Percentiles rank a stretch among this genome's conserved stretches.
Evolutionary conservation across 2,113 vertebrate species (phyloP).

Genomic region (Ceyx melanurus): DNA sequence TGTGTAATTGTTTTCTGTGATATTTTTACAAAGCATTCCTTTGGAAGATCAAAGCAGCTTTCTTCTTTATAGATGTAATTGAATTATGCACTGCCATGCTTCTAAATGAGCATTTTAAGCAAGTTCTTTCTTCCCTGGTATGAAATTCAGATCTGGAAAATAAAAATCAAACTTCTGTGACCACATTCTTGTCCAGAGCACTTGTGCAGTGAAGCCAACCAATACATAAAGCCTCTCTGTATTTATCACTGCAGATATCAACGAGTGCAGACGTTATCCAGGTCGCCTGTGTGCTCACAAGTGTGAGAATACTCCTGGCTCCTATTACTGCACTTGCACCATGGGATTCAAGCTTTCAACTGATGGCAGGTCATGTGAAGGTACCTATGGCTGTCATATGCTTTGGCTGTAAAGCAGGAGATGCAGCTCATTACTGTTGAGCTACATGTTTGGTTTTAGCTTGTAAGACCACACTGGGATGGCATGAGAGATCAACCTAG

Average conservation of each 20-base stretch:
- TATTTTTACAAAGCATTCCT: constrained; percentile 9
- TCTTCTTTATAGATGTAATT: neutral
- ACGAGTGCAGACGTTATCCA: constrained; percentile 92
- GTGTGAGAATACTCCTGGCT: constrained; percentile 91
- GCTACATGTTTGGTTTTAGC: neutral
- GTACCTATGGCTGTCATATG: constrained; percentile 76
- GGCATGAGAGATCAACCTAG: neutral
- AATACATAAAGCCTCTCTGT: neutral
- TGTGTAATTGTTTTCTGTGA: constrained; percentile 1
- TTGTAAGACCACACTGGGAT: neutral
- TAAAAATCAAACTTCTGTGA: neutral
- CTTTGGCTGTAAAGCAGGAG: neutral
- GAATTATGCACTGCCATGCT: neutral
- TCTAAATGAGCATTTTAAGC: neutral
- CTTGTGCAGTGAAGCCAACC: neutral
- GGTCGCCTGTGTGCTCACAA: constrained; percentile 94
- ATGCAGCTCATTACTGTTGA: neutral
- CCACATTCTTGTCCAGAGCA: neutral
- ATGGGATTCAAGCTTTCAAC: constrained; percentile 86
- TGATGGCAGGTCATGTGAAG: constrained; percentile 90
- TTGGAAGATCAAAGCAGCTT: constrained; percentile 11
- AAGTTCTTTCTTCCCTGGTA: neutral
- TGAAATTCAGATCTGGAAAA: neutral
- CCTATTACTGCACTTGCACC: constrained; percentile 92
- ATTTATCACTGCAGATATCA: constrained; percentile 79